Evolutionary conservation across 2,113 vertebrate genomes (phyloP).

Genomic region (Carassius carassius): DNA sequence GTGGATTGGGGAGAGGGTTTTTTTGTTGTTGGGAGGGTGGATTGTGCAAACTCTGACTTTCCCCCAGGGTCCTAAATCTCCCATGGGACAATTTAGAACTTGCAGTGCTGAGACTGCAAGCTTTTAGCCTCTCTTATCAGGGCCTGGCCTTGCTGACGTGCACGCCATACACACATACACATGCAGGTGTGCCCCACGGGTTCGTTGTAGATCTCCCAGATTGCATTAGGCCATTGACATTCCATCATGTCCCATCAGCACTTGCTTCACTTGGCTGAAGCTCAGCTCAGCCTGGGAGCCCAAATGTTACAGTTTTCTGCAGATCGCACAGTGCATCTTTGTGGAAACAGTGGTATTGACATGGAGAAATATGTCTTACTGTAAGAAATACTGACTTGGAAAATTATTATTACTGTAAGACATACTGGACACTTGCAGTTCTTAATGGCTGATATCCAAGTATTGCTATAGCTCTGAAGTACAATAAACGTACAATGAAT

Average conservation of each 20-base stretch:
- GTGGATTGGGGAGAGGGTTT: not conserved
- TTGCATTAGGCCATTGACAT: slow-evolving; percentile 53
- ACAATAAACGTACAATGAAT: slow-evolving; percentile 5
- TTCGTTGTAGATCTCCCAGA: slow-evolving; percentile 48
- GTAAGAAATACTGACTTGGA: not conserved
- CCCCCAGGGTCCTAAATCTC: slow-evolving; percentile 40
- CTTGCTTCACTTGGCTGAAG: slow-evolving; percentile 45
- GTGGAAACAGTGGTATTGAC: slow-evolving; percentile 10
- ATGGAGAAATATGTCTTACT: slow-evolving; percentile 17
- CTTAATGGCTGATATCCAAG: not conserved
- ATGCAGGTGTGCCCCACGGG: slow-evolving; percentile 21
- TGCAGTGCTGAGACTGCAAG: slow-evolving; percentile 39
- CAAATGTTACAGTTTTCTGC: not conserved
- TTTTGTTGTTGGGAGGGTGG: not conserved
- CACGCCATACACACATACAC: slow-evolving; percentile 24
- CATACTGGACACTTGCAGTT: not conserved
- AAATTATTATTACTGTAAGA: not conserved
- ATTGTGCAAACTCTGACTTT: slow-evolving; percentile 1
- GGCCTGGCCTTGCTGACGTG: slow-evolving; percentile 35
- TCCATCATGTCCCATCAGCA: slow-evolving; percentile 55
- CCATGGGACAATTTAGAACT: slow-evolving; percentile 25
- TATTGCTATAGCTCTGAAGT: not conserved
- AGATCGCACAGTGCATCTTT: not conserved
- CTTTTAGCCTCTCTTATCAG: slow-evolving; percentile 39
- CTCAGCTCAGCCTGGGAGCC: not conserved